These are phyloP conservation scores for Chouioia cunea DNA, from an alignment of 2,888 invertebrate genomes.

Conservation along the genomic window DNA sequence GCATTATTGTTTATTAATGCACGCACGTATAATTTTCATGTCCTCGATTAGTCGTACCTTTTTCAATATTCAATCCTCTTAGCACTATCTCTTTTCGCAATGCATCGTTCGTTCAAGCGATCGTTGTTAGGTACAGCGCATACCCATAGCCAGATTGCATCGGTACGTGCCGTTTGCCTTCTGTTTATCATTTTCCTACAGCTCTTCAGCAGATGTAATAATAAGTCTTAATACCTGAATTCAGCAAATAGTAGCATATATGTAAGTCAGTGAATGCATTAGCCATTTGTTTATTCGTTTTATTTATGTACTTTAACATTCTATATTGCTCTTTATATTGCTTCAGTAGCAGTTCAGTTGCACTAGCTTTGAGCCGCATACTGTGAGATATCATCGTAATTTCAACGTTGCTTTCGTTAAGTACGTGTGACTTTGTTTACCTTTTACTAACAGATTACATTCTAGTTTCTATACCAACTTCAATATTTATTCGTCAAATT, in stretches of 20 bases:
- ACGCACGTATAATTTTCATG: constrained; percentile 32
- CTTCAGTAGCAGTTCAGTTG: constrained; percentile 62
- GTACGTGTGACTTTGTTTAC: background rate
- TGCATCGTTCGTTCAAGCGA: constrained; percentile 52
- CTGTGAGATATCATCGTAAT: constrained; percentile 56
- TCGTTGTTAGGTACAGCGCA: constrained; percentile 44
- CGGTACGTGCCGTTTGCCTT: constrained; percentile 3
- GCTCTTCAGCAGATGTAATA: constrained; percentile 20
- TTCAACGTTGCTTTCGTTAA: constrained; percentile 10
- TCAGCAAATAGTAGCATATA: constrained; percentile 14
- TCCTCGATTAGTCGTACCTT: constrained; percentile 29
- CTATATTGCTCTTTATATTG: constrained; percentile 68
- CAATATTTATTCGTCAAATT: constrained; percentile 17
- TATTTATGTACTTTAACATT: constrained; percentile 47
- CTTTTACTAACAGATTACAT: background rate
- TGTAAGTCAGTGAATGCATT: constrained; percentile 19
- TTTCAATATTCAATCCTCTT: constrained; percentile 42
- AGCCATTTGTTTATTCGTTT: constrained; percentile 30
- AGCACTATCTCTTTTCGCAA: constrained; percentile 51
- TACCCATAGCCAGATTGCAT: background rate
- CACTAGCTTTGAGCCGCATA: constrained; percentile 62
- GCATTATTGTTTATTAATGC: constrained; percentile 38
- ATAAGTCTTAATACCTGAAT: constrained; percentile 27
- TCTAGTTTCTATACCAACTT: too few relatives aligned
- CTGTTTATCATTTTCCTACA: background rate